Base-by-base conservation (phyloP, 2,888 invertebrate genomes). In the Cheilosia variabilis region DNA sequence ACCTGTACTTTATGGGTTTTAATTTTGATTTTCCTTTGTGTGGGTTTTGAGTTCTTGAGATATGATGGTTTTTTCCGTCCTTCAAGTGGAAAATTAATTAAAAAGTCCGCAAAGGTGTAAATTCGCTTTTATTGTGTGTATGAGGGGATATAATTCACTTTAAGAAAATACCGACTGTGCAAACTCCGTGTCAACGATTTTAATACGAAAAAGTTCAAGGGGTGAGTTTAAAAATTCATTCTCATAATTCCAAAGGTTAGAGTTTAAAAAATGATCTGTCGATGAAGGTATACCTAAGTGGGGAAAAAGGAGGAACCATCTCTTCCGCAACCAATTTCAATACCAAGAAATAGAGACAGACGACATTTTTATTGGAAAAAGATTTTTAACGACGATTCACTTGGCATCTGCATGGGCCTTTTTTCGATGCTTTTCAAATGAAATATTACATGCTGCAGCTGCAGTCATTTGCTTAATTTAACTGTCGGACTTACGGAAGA, bases 41-140 rank as follows among this genome's bases (percentile, higher is more conserved):
- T 62, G 43, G 6, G 10, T 19, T 17, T 52, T 43, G 5, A 15
- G 2, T 15, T 22, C 22, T 15, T 22, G 24, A 24, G 52, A 22
- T 22, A 6, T 24, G 15, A 9, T 22, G 10, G 3, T 50, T 22
- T 13, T 50, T 65, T 37, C 13, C 22, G n/a, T 9, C 10, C n/a
- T 15, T n/a, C 9, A 53, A n/a, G 19, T 34, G 45, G n/a, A 55
- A 57, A 69, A 57, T 69, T 57, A 69, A 69, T 69, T 69, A 69
- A 69, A 68, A 69, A 47, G 4, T 55, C 17, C 13, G 4, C 7
- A 55, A 68, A 43, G 34, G 34, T 69, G 34, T 69, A 69, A 57
- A 47, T 45, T 45, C 53, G 22, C 27, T 53, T 6, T 10, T 17
- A 4, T 37, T 13, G 13, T 13, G 10, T 37, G 37, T 13, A 37